Percentiles rank a stretch among this genome's conserved stretches.
phyloP scores from a whole-genome alignment of 2,888 invertebrate genomes.

The Tipula lateralis region DNA sequence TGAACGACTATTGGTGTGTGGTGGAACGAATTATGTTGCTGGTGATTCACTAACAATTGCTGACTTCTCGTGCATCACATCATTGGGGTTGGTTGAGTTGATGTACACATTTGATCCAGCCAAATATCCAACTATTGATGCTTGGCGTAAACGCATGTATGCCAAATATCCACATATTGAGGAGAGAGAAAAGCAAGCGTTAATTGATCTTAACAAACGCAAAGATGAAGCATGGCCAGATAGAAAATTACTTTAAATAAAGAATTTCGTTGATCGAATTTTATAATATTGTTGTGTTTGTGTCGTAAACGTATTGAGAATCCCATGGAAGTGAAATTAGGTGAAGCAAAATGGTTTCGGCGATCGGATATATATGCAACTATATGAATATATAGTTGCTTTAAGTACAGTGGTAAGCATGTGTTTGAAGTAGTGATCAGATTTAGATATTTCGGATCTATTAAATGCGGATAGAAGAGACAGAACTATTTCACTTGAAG shows the following conservation, averaged over 20 bases:
- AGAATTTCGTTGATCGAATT: too few relatives aligned
- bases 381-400: too few relatives aligned
- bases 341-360: too few relatives aligned
- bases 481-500: too few relatives aligned
- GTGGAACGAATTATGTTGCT: not conserved
- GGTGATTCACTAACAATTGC: not conserved
- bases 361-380: too few relatives aligned
- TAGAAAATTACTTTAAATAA: not conserved
- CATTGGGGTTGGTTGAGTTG: not conserved
- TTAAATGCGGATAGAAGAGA: too few relatives aligned
- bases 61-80: not conserved
- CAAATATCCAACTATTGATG: not conserved
- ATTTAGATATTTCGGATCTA: too few relatives aligned
- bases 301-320: too few relatives aligned
- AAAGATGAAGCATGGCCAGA: not conserved
- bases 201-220: not conserved
- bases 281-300: too few relatives aligned
- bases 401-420: too few relatives aligned
- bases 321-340: too few relatives aligned
- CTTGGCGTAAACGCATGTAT: not conserved
- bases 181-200: not conserved
- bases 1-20: not conserved
- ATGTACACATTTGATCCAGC: not conserved
- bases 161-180: not conserved
- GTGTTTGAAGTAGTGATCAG: too few relatives aligned